These are phyloP conservation scores for Hippocampus comes DNA, from an alignment of 2,113 vertebrate genomes.

Conservation along the genomic window DNA sequence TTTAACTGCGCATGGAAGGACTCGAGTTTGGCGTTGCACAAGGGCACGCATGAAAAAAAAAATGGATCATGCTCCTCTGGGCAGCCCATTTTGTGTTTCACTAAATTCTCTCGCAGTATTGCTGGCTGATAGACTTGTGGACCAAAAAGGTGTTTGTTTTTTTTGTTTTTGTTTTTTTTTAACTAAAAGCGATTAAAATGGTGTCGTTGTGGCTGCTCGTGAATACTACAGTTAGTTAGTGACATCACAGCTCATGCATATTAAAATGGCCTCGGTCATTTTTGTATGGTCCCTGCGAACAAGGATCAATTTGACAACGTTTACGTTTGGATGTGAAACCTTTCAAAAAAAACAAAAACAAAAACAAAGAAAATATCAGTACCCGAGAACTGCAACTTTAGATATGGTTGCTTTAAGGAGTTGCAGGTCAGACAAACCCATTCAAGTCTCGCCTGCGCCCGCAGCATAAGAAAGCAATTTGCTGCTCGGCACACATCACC, in stretches of 20 bases:
- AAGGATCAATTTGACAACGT: background rate
- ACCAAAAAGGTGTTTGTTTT: too few relatives aligned
- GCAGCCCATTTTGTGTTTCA: background rate
- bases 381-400: background rate
- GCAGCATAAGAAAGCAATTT: conserved; percentile 76
- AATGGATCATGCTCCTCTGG: conserved; percentile 29
- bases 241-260: background rate
- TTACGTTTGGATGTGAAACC: background rate
- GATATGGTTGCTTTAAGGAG: background rate
- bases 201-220: too few relatives aligned
- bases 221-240: too few relatives aligned
- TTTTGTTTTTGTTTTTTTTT: too few relatives aligned
- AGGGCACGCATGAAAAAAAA: background rate
- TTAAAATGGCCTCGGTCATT: background rate
- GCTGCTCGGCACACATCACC: conserved; percentile 50
- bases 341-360: background rate
- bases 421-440: conserved; percentile 50
- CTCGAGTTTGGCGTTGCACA: conserved; percentile 32
- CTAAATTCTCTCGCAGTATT: too few relatives aligned
- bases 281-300: background rate
- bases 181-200: too few relatives aligned
- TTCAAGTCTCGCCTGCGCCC: conserved; percentile 35
- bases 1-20: conserved; percentile 30
- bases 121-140: too few relatives aligned
- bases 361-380: background rate